Percentiles rank a stretch among this genome's conserved stretches.
Evolutionary conservation across 2,888 invertebrate species (phyloP).

Genomic region (Cosmorhoe ocellata): DNA sequence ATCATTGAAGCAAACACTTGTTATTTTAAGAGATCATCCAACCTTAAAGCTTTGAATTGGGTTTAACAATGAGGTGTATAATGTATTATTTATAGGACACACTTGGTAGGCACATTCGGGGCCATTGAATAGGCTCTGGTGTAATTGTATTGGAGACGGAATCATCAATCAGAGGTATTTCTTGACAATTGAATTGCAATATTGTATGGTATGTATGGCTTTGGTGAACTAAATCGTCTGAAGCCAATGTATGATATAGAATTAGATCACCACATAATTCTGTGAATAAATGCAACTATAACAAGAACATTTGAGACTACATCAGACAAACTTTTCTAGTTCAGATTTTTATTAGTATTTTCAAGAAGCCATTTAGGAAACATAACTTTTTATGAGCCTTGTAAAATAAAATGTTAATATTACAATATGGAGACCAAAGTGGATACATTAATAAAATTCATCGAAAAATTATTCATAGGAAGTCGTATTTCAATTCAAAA

Average conservation of each 20-base stretch:
- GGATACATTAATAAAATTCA: conserved; percentile 26
- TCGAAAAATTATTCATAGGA: conserved; percentile 26
- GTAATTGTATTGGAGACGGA: conserved; percentile 57
- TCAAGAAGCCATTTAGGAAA: conserved; percentile 4
- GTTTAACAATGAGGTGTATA: conserved; percentile 75
- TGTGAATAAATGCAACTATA: too few relatives aligned
- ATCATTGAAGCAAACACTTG: conserved; percentile 83
- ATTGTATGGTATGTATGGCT: conserved; percentile 45
- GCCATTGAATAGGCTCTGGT: conserved; percentile 47
- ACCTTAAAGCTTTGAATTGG: conserved; percentile 75
- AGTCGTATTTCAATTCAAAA: conserved; percentile 27
- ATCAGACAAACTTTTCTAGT: not conserved
- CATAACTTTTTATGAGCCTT: not conserved
- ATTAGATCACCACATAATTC: conserved; percentile 2
- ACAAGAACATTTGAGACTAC: too few relatives aligned
- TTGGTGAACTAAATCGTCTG: conserved; percentile 37
- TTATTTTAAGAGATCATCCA: conserved; percentile 83
- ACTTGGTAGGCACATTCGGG: conserved; percentile 76
- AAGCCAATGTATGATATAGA: conserved; percentile 6
- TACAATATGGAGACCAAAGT: conserved; percentile 6
- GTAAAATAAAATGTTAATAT: not conserved
- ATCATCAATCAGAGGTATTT: conserved; percentile 69
- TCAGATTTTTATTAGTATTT: not conserved
- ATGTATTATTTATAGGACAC: conserved; percentile 81
- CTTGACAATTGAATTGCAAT: conserved; percentile 60